Base-by-base conservation (phyloP, 2,797 vertebrate genomes). In the Hapalemur alaotrensis region DNA sequence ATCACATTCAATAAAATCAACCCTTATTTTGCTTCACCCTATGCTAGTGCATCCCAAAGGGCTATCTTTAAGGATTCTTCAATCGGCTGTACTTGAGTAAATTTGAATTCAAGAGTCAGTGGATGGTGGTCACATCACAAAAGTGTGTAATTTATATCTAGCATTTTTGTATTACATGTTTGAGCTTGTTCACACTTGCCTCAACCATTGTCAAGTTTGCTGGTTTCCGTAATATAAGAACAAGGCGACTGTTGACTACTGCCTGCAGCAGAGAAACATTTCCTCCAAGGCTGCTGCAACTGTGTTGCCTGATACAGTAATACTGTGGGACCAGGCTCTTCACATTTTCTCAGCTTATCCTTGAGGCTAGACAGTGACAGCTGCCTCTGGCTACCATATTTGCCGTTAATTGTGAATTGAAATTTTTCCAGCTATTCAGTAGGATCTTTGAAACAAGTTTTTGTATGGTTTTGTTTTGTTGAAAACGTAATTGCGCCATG, bases 401-500 rank as follows among this genome's bases (percentile, higher is more conserved):
- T 52, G 35, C 67, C 48, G 17, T 92, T 30, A 41, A 96, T 81
- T 89, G 76, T 41, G 59, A 79, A 80, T 50, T 89, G 52, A 65
- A 88, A 72, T 78, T 95, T 96, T 87, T 72, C 84, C 87, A 91
- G 28, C 76, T 76, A 46, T n/a, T 54, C 28, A 59, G 65, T 8
- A 93, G 43, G 23, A 82, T 86, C 46, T 89, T 85, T 38, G 43
- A 81, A 52, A 73, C 52, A n/a, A 72, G 5, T 65, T 65, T 87
- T 38, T 46, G 28, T 93, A 30, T 63, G 7, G 2, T 43, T 46
- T 46, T 95, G 57, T 65, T 52, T 57, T 95, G 63, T 41, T 89
- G 38, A 91, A 70, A 80, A 92, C 17, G 18, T 25, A 81, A 80
- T 65, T 91, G 41, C 38, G 95, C 35, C 94, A 99, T 99, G 99